Conservation (phyloP, 2,888 invertebrate species). For the Acrobasis repandana region DNA sequence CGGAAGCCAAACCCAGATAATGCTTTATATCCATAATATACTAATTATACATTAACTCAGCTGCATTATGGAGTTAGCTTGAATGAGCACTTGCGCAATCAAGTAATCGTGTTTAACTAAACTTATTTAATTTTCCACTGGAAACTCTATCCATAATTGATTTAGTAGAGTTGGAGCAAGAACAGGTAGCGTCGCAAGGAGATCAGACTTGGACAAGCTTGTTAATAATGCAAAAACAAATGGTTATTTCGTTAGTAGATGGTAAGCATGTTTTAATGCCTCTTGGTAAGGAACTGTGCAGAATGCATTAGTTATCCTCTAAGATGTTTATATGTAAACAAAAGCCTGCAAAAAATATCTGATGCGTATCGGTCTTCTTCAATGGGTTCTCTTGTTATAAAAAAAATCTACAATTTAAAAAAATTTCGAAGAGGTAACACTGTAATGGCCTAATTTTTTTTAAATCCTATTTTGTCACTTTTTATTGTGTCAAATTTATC, state of each 20-base stretch:
- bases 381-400: too few relatives aligned
- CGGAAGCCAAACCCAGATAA: neutral
- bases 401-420: too few relatives aligned
- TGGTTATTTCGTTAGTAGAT: constrained; percentile 1
- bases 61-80: constrained; percentile 8
- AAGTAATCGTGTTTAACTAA: constrained; percentile 17
- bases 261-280: neutral
- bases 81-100: constrained; percentile 16
- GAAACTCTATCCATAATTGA: constrained; percentile 18
- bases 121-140: constrained; percentile 20
- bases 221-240: constrained; percentile 15
- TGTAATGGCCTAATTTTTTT: too few relatives aligned
- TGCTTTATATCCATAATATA: neutral
- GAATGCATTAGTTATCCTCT: too few relatives aligned
- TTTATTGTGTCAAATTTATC: too few relatives aligned
- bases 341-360: too few relatives aligned
- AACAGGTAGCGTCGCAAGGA: constrained; percentile 3
- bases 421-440: too few relatives aligned
- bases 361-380: too few relatives aligned
- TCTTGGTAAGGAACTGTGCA: neutral
- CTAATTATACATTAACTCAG: neutral
- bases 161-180: constrained; percentile 13
- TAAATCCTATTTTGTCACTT: too few relatives aligned
- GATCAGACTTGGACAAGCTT: constrained; percentile 1
- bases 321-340: too few relatives aligned